Conservation (phyloP, 2,113 vertebrate species). For the Ageneiosus marmoratus region DNA sequence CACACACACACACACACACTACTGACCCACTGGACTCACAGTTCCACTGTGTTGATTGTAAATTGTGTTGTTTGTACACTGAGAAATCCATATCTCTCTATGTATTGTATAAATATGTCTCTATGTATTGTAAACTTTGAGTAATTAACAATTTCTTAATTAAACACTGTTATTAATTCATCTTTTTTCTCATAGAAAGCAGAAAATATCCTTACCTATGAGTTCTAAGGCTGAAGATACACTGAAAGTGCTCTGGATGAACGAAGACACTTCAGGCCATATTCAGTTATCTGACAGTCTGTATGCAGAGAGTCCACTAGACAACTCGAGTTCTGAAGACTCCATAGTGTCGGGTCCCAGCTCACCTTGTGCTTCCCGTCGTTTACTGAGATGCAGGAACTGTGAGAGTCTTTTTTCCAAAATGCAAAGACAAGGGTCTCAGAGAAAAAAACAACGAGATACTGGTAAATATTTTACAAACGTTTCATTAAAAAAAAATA, state of each 20-base stretch:
- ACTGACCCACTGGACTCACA: too few species aligned
- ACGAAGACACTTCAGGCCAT: not conserved
- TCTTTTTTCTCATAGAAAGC: not conserved
- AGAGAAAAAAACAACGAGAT: slow-evolving; percentile 1
- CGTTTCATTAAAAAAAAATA: too few species aligned
- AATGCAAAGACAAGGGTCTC: slow-evolving; percentile 8
- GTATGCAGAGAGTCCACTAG: not conserved
- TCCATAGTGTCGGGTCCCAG: slow-evolving; percentile 36
- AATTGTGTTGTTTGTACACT: too few species aligned
- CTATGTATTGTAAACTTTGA: not conserved
- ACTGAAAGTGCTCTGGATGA: not conserved
- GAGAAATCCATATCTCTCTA: too few species aligned
- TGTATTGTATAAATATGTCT: not conserved
- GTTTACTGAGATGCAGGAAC: slow-evolving; percentile 11
- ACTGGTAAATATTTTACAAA: slow-evolving; percentile 1
- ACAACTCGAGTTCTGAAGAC: slow-evolving; percentile 12
- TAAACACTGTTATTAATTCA: not conserved
- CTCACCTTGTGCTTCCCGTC: slow-evolving; percentile 7
- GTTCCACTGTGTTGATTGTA: too few species aligned
- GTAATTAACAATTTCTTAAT: not conserved
- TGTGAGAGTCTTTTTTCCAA: slow-evolving; percentile 38
- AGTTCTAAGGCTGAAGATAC: slow-evolving; percentile 39
- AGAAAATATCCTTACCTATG: slow-evolving; percentile 33
- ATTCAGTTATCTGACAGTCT: not conserved
- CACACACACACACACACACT: too few species aligned